Conservation (phyloP, 2,888 invertebrate species). For the Neuroscelio doddi region DNA sequence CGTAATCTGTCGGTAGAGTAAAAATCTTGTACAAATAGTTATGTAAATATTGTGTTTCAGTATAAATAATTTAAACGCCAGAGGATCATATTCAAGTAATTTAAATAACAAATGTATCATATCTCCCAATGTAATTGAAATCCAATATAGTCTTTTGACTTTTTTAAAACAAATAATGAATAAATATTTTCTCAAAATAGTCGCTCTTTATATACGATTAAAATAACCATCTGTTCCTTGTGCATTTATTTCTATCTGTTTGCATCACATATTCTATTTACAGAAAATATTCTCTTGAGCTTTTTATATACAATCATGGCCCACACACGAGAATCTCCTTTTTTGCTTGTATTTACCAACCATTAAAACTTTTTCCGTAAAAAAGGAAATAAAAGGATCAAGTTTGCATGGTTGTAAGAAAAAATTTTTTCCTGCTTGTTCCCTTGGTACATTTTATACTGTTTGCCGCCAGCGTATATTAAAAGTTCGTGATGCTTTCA, state of each 20-base stretch:
- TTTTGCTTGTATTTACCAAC: slow-evolving; percentile 52
- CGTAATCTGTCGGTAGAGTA: no score
- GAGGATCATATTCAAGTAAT: no score
- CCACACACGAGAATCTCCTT: slow-evolving; percentile 5
- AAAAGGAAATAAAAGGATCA: slow-evolving; percentile 22
- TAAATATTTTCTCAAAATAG: no score
- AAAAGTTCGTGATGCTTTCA: slow-evolving; percentile 23
- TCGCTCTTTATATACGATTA: slow-evolving; percentile 1
- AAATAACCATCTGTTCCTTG: slow-evolving; percentile 15
- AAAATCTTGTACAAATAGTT: no score
- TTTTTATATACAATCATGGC: slow-evolving; percentile 11
- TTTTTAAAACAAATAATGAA: no score
- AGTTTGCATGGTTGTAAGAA: slow-evolving; percentile 2
- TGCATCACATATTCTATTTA: slow-evolving; percentile 16
- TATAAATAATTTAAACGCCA: no score
- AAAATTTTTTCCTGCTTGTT: slow-evolving; percentile 9
- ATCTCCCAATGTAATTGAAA: no score
- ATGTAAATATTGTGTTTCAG: no score
- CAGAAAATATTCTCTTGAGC: slow-evolving; percentile 15
- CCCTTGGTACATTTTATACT: slow-evolving; percentile 15
- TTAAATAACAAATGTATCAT: no score
- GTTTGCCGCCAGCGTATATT: slow-evolving; percentile 20
- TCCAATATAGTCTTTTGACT: no score
- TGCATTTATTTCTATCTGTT: slow-evolving; percentile 2
- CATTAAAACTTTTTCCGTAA: slow-evolving; percentile 56